Evolutionary conservation across 2,113 vertebrate genomes (phyloP), one percentile per base, ranked within the genome.

Genomic region (Donacobius atricapilla): DNA sequence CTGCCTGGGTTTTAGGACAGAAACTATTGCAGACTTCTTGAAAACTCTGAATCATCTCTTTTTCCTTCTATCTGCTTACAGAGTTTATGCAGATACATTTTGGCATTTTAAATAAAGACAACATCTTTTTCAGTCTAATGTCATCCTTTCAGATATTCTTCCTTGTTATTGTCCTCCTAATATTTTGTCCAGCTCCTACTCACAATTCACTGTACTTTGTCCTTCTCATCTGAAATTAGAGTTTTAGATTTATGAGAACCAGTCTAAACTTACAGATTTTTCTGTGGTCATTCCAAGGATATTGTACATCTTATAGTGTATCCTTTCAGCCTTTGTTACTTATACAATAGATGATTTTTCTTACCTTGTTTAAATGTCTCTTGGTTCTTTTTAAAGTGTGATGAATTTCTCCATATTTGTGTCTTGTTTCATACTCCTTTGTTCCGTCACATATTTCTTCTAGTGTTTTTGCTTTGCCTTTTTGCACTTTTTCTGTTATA

Each of bases 341-440:
- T 92, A 92, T 68, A 86, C 27, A 83, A 86, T 60, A 92, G 92
- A 92, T 94, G 83, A 7, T 83, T 88, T 92, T 88, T 77, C 85
- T 86, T 92, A 65, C 79, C 86, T 90, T 11, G 9, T 96, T 93
- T 92, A 95, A 93, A 89, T 83, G 90, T 63, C 76, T 95, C 71
- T 39, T 86, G 33, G 54, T 81, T 94, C 88, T 93, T 93, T 96
- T 90, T 77, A 89, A 37, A 92, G 63, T 66, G 63, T 81, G 90
- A 89, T 94, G 42, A 94, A 95, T 96, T 94, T 77, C 85, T 96
- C 45, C 69, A 50, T 90, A 90, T 90, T 93, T 85, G 68, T 90
- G 79, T 94, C 85, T 94, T 13, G 23, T 70, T 92, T 97, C 85
- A 89, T 95, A 63, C 35, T 83, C 71, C 47, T 93, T 88, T 93